Evolutionary conservation across 1,140 invertebrate species (phyloP).

Genomic region (Papilio aristodemus): DNA sequence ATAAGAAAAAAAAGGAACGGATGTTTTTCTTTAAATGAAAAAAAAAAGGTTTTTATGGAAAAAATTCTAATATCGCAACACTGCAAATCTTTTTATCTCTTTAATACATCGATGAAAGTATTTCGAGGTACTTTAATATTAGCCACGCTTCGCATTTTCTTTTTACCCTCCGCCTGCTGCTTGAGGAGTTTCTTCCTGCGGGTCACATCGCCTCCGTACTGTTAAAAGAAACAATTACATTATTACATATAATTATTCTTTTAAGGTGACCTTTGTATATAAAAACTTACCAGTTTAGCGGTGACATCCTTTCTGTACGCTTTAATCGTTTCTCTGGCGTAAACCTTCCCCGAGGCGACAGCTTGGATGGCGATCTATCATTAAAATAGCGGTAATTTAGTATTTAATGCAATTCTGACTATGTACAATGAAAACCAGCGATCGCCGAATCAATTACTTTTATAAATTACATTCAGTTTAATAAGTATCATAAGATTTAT

Average conservation of each 20-base stretch:
- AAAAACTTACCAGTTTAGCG: conserved; percentile 94
- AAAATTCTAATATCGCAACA: too few species aligned
- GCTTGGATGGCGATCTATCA: conserved; percentile 92
- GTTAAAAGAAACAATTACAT: conserved; percentile 47
- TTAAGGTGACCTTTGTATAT: too few species aligned
- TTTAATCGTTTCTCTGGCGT: conserved; percentile 93
- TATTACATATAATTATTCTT: too few species aligned
- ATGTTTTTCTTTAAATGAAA: not conserved
- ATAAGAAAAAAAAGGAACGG: not conserved
- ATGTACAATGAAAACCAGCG: too few species aligned
- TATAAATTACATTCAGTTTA: too few species aligned
- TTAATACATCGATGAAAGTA: conserved; percentile 96
- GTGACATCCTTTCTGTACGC: conserved; percentile 95
- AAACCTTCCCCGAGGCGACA: conserved; percentile 88
- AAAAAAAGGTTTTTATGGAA: too few species aligned
- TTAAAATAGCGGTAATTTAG: too few species aligned
- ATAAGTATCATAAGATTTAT: too few species aligned
- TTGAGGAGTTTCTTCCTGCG: conserved; percentile 93
- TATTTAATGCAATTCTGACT: too few species aligned
- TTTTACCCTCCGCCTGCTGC: conserved; percentile 95
- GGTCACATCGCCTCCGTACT: conserved; percentile 97
- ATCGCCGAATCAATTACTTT: too few species aligned
- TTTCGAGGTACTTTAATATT: conserved; percentile 95
- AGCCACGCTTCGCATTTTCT: conserved; percentile 93
- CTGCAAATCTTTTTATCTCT: conserved; percentile 81